Percentiles rank a stretch among this genome's conserved stretches.
These are phyloP conservation scores for Nasua narica DNA, from an alignment of 2,797 vertebrate genomes.

Conservation along the genomic window DNA sequence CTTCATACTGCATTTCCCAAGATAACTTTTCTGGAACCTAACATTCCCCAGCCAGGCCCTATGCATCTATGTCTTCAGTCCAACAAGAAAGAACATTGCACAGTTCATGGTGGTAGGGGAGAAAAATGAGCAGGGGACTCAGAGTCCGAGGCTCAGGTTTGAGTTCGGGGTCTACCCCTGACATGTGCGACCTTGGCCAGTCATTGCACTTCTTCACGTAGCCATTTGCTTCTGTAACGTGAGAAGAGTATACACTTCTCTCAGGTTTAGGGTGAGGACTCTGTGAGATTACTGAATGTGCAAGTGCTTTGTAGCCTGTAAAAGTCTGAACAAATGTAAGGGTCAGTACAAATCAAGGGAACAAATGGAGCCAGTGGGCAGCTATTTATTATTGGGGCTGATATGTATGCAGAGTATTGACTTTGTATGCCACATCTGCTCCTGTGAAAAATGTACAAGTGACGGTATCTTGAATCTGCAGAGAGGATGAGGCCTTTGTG, in stretches of 20 bases:
- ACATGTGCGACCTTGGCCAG: background rate
- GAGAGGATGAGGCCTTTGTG: constrained; percentile 75
- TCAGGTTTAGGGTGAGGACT: background rate
- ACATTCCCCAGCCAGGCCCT: background rate
- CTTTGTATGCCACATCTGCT: constrained; percentile 60
- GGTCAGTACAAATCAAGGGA: background rate
- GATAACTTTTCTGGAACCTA: background rate
- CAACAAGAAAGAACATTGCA: background rate
- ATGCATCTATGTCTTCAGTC: background rate
- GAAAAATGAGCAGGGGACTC: background rate
- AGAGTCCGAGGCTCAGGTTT: background rate
- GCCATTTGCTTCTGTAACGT: background rate
- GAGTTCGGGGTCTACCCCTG: background rate
- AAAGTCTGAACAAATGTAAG: background rate
- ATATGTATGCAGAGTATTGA: constrained; percentile 68
- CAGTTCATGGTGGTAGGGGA: background rate
- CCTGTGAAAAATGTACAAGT: constrained; percentile 29
- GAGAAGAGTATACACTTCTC: background rate
- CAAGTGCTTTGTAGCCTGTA: background rate
- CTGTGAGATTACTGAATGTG: background rate
- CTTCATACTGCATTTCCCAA: background rate
- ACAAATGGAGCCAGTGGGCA: background rate
- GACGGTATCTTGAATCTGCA: constrained; percentile 42
- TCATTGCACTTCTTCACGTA: background rate
- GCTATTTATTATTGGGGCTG: constrained; percentile 69